phyloP scores from a whole-genome alignment of 1,140 invertebrate genomes.

The Zophobas morio region DNA sequence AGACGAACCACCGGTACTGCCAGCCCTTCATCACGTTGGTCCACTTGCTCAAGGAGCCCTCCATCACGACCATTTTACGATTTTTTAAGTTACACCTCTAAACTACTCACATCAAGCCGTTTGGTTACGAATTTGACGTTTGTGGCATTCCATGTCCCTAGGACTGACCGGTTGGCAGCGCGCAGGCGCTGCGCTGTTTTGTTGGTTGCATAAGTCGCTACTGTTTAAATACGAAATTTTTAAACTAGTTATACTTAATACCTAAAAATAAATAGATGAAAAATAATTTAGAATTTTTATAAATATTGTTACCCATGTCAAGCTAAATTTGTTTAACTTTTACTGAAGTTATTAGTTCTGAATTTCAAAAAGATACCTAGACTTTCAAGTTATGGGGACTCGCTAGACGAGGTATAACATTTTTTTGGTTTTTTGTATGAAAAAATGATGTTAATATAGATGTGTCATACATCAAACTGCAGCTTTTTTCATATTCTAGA shows the following conservation, averaged over 20 bases:
- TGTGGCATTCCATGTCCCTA: constrained; percentile 9
- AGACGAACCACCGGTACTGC: constrained; percentile 99
- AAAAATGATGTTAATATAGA: no score
- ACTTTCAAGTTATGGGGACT: no score
- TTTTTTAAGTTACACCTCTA: constrained; percentile 54
- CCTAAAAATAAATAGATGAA: neutral
- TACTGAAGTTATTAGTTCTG: no score
- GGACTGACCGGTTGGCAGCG: neutral
- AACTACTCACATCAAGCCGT: constrained; percentile 46
- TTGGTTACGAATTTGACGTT: constrained; percentile 54
- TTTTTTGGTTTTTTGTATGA: no score
- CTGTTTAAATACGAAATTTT: neutral
- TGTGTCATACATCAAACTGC: no score
- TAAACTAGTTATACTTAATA: no score
- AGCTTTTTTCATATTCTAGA: no score
- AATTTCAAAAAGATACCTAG: no score
- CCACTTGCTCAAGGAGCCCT: constrained; percentile 99
- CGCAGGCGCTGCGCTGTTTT: constrained; percentile 21
- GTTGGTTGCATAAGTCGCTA: constrained; percentile 21
- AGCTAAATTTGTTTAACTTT: no score
- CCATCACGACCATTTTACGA: constrained; percentile 80
- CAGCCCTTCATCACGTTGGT: constrained; percentile 99
- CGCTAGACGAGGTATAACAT: no score
- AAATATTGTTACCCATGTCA: no score
- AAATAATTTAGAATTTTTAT: neutral